Percentiles rank a stretch among this genome's conserved stretches.
Evolutionary conservation across 2,797 vertebrate species (phyloP).

Genomic region (Acipenser ruthenus): DNA sequence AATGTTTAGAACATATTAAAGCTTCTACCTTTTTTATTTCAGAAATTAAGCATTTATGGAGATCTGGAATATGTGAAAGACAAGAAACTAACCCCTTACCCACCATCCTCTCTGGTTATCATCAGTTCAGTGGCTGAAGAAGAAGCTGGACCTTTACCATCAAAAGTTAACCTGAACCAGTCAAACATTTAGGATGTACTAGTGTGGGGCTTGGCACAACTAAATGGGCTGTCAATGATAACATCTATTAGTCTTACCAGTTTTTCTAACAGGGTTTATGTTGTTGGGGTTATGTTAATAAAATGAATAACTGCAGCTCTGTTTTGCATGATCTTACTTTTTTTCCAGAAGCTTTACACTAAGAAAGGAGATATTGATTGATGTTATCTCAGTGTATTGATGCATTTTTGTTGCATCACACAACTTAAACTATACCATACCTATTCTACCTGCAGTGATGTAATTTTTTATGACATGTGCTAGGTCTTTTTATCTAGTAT

Average conservation of each 20-base stretch:
- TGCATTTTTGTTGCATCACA: conserved; percentile 47
- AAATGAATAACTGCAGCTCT: conserved; percentile 29
- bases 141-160: conserved; percentile 82
- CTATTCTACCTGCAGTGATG: conserved; percentile 22
- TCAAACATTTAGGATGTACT: conserved; percentile 56
- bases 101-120: conserved; percentile 78
- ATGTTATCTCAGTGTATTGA: conserved; percentile 39
- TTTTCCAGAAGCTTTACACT: conserved; percentile 30
- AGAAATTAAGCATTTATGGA: conserved; percentile 96
- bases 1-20: no score
- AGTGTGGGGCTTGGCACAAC: conserved; percentile 3
- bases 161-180: conserved; percentile 81
- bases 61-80: conserved; percentile 80
- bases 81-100: conserved; percentile 77
- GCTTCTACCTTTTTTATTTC: conserved; percentile 28
- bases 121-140: conserved; percentile 70
- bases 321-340: conserved; percentile 24
- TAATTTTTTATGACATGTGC: conserved; percentile 28
- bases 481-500: conserved; percentile 21
- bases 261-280: conserved; percentile 7
- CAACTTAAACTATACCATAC: conserved; percentile 18
- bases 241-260: conserved; percentile 27
- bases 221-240: background rate
- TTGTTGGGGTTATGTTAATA: conserved; percentile 10
- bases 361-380: conserved; percentile 19